Conservation (phyloP, 2,888 invertebrate genomes). For the Zygogramma bicolorata region DNA sequence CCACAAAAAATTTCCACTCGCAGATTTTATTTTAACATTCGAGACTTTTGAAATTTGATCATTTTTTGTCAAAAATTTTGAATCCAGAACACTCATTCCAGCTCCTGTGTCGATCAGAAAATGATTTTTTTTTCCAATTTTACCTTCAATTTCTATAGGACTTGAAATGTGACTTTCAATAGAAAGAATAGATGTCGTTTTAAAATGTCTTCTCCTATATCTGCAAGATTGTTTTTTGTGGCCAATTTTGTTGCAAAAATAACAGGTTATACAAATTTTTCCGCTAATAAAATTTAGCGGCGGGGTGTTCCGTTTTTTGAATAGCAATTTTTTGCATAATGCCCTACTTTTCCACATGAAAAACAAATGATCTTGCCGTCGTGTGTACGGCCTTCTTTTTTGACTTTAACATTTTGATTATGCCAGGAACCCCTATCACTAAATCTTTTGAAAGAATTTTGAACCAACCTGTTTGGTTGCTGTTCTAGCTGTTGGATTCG, state of each 20-base stretch:
- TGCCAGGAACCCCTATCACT: not conserved
- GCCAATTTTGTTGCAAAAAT: too few relatives aligned
- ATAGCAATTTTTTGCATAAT: not conserved
- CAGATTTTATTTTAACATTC: not conserved
- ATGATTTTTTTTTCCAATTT: not conserved
- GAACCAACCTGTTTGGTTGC: constrained; percentile 1
- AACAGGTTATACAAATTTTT: not conserved
- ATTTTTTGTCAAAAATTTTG: not conserved
- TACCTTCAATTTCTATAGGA: not conserved
- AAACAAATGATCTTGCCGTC: not conserved
- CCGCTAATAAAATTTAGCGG: not conserved
- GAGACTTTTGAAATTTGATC: not conserved
- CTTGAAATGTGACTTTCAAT: not conserved
- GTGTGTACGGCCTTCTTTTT: not conserved
- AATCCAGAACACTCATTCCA: constrained; percentile 2
- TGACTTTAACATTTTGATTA: not conserved
- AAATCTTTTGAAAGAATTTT: not conserved
- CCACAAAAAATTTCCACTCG: constrained; percentile 5
- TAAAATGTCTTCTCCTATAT: constrained; percentile 1
- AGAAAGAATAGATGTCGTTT: not conserved
- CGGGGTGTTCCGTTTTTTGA: constrained; percentile 1
- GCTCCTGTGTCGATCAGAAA: not conserved
- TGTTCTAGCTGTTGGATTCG: not conserved
- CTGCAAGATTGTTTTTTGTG: too few relatives aligned
- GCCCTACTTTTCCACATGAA: not conserved